Conservation (phyloP, 2,113 vertebrate species). For the Odontesthes bonariensis region DNA sequence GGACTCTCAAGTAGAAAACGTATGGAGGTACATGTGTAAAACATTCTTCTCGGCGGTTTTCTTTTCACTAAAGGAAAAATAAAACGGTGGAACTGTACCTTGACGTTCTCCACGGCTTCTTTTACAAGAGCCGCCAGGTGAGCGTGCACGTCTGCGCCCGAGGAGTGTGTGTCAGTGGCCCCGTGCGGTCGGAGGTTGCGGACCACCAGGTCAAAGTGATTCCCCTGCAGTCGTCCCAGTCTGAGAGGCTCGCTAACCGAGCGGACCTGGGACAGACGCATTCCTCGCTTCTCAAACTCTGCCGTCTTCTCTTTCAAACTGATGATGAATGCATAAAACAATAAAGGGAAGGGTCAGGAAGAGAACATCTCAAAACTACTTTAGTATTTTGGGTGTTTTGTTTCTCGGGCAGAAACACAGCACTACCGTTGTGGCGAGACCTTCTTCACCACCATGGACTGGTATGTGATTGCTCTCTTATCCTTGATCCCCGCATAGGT, state of each 20-base stretch:
- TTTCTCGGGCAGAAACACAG: not conserved
- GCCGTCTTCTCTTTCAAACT: conserved; percentile 85
- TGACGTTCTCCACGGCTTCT: conserved; percentile 88
- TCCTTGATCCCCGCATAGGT: conserved; percentile 97
- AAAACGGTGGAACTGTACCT: conserved; percentile 77
- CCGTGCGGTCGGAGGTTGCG: conserved; percentile 84
- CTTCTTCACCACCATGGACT: conserved; percentile 95
- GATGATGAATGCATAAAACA: not conserved
- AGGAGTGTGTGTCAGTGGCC: conserved; percentile 35
- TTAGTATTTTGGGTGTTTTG: no score
- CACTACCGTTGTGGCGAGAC: conserved; percentile 89
- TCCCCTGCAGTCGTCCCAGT: conserved; percentile 91
- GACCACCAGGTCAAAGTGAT: conserved; percentile 92
- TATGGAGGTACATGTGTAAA: no score
- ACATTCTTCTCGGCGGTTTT: no score
- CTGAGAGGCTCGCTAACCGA: conserved; percentile 84
- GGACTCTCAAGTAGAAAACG: no score
- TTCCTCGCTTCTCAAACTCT: conserved; percentile 86
- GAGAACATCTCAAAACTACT: not conserved
- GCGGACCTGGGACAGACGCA: conserved; percentile 85
- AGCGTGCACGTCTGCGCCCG: not conserved
- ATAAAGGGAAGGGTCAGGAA: no score
- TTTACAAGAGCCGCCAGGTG: conserved; percentile 82
- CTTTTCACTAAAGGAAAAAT: no score
- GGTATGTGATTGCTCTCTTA: conserved; percentile 93